Conservation (phyloP, 2,113 vertebrate species). For the Coptodon rendalli region DNA sequence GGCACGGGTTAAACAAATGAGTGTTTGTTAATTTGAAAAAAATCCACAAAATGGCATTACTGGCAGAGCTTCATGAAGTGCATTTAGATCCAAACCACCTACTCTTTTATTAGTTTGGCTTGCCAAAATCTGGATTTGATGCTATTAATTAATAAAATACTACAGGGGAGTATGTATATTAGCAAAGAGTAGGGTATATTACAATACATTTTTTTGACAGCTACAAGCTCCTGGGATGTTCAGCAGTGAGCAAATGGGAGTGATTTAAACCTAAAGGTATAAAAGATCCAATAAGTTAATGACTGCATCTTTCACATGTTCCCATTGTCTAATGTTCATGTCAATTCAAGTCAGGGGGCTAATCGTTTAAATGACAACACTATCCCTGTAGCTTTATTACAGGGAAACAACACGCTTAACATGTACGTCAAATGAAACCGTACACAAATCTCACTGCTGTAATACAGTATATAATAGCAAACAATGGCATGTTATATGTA, state of each 20-base stretch:
- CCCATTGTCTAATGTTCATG: background rate
- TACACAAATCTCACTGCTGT: background rate
- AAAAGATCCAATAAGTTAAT: background rate
- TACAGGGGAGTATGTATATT: background rate
- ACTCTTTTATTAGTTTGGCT: background rate
- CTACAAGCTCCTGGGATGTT: background rate
- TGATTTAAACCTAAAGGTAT: background rate
- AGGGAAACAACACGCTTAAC: background rate
- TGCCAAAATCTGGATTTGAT: background rate
- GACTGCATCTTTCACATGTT: background rate
- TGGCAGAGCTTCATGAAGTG: background rate
- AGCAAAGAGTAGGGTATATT: background rate
- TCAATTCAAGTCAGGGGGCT: conserved; percentile 1
- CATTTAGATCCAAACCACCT: background rate
- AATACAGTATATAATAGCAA: background rate
- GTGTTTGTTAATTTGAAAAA: background rate
- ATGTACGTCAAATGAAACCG: background rate
- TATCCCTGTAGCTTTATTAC: background rate
- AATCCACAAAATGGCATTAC: background rate
- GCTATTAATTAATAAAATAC: background rate
- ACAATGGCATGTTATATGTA: background rate
- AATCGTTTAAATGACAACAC: background rate
- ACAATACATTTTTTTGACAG: background rate
- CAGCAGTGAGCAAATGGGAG: background rate
- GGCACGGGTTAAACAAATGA: background rate